Base-by-base conservation (phyloP, 2,797 vertebrate genomes). In the Sciurus carolinensis region DNA sequence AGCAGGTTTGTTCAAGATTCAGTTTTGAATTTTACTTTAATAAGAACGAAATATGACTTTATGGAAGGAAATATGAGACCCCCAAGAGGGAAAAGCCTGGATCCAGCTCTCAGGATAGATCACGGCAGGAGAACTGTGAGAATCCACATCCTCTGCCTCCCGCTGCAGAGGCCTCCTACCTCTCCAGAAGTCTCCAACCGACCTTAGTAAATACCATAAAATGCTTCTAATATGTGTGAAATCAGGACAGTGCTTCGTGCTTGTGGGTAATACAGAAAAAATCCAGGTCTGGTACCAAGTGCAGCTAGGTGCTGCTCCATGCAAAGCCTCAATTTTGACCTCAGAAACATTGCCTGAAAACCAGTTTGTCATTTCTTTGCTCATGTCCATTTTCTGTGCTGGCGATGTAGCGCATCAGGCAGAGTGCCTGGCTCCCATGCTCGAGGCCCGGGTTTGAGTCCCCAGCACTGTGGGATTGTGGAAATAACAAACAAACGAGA, bases 11-110 rank as follows among this genome's bases (percentile, higher is more conserved):
- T 85, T 92, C 15, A 54, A 92, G 4, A 80, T 80, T 93, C 71
- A 80, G 33, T 87, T 91, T 91, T 89, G 66, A 73, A 77, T 92
- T 95, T 86, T 80, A 76, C 89, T 95, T 88, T 91, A 82, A 87
- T 93, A 52, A 87, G 71, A 95, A 84, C 44, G 95, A 81, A 96
- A 94, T 87, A 73, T 91, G 83, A 64, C 9, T 83, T 76, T 76
- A 20, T 9, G 39, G 52, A 83, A 84, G 72, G 66, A 80, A 94
- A 84, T 84, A 39, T 7, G 26, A 96, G 66, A 86, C 17, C 14
- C 14, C 72, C 57, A 84, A 86, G n/a, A 84, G 39, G 17, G 28
- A 76, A 83, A 28, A 44, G 26, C n/a, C 77, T 92, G 4, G 4
- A 62, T 59, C 28, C 7, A 76, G 28, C 20, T 71, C 64, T 95